phyloP scores from a whole-genome alignment of 2,797 vertebrate genomes.

The Aplochiton taeniatus region DNA sequence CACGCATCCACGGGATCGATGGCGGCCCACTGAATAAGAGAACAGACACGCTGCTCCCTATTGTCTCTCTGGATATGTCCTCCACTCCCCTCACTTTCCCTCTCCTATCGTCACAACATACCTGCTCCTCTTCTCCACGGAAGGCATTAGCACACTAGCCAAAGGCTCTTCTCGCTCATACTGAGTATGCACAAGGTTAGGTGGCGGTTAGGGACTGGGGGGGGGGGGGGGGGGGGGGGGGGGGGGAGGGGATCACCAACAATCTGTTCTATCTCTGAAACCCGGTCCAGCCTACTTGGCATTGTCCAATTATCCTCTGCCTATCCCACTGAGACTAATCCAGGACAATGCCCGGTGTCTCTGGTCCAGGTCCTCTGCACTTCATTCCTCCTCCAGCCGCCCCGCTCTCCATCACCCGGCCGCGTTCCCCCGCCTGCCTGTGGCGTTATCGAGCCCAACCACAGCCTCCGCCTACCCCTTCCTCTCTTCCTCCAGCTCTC shows the following conservation, averaged over 20 bases:
- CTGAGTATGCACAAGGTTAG: constrained; percentile 51
- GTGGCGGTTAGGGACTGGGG: constrained; percentile 42
- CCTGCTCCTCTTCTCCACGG: constrained; percentile 30
- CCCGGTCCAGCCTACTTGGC: constrained; percentile 37
- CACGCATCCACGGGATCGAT: constrained; percentile 73
- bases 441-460: background rate
- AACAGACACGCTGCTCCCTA: constrained; percentile 66
- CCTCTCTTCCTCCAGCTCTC: constrained; percentile 12
- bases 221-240: constrained; percentile 35
- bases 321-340: constrained; percentile 53
- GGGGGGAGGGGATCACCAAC: constrained; percentile 47
- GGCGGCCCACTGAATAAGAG: constrained; percentile 67
- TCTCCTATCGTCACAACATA: background rate
- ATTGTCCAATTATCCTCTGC: constrained; percentile 55
- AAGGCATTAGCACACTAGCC: constrained; percentile 51
- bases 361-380: constrained; percentile 45
- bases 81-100: constrained; percentile 31
- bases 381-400: constrained; percentile 37
- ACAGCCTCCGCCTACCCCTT: constrained; percentile 14
- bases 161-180: constrained; percentile 36
- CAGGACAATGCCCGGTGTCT: constrained; percentile 51
- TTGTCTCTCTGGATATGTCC: constrained; percentile 55
- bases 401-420: constrained; percentile 33
- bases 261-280: constrained; percentile 44
- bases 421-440: background rate